A percentile compares a stretch with the other conserved stretches of the same genome.
These are phyloP conservation scores for Metacarcinus magister DNA, from an alignment of 2,888 invertebrate genomes.

Conservation along the genomic window DNA sequence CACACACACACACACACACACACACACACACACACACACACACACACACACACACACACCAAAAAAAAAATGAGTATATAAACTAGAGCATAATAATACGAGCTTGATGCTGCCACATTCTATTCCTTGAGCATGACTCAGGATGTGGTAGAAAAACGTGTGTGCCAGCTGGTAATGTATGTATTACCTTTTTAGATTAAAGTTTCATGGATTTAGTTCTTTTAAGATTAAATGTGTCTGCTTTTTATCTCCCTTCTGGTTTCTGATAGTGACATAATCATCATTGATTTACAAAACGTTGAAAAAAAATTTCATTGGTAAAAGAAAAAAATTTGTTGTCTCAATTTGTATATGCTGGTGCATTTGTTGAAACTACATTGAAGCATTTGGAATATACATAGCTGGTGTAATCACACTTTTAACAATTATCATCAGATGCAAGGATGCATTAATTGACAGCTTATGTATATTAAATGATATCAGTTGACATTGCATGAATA, in stretches of 20 bases:
- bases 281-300: neutral
- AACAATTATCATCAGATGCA: neutral
- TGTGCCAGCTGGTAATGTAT: neutral
- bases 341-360: neutral
- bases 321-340: neutral
- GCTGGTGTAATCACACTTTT: neutral
- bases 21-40: conserved; percentile 40
- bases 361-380: neutral
- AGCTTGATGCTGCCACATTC: neutral
- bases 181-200: neutral
- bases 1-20: neutral
- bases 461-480: neutral
- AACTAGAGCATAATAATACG: neutral
- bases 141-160: conserved; percentile 22
- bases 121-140: neutral
- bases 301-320: neutral
- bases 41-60: neutral
- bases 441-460: neutral
- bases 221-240: neutral
- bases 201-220: neutral
- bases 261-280: neutral
- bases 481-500: conserved; percentile 44
- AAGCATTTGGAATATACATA: neutral
- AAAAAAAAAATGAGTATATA: neutral
- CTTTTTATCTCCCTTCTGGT: neutral